Percentiles rank a stretch among this genome's conserved stretches.
These are phyloP conservation scores for Cacoxenus indagator DNA, from an alignment of 2,888 invertebrate species.

Conservation along the genomic window DNA sequence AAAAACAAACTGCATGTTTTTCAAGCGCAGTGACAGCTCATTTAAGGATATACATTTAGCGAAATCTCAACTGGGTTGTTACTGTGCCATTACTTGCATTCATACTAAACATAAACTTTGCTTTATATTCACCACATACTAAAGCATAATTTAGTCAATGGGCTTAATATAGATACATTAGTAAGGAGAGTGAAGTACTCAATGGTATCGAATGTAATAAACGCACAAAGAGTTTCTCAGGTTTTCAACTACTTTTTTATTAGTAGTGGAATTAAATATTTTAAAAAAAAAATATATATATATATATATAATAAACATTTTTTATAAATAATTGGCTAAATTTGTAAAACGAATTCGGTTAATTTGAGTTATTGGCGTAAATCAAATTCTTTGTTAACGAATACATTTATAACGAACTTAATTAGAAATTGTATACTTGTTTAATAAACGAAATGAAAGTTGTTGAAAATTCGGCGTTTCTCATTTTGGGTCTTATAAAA, in stretches of 20 bases:
- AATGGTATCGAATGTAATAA: not conserved
- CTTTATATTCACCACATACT: constrained; percentile 8
- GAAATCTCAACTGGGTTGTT: not conserved
- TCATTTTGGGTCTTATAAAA: not conserved
- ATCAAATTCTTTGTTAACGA: not conserved
- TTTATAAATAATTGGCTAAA: not conserved
- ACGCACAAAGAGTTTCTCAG: not conserved
- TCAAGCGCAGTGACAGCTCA: not conserved
- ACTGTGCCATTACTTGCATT: not conserved
- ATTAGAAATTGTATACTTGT: constrained; percentile 29
- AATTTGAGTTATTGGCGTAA: too few species aligned
- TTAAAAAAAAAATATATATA: not conserved
- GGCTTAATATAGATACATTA: too few species aligned
- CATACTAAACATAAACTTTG: not conserved
- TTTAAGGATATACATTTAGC: not conserved
- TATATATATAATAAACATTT: not conserved
- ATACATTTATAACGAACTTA: constrained; percentile 26
- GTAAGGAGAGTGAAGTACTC: too few species aligned
- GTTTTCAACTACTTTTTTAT: not conserved
- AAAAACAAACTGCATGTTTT: not conserved
- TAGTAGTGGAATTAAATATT: not conserved
- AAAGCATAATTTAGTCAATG: not conserved
- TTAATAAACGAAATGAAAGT: constrained; percentile 1
- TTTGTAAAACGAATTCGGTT: constrained; percentile 16
- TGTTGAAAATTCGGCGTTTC: constrained; percentile 17